Conservation (phyloP, 1,140 invertebrate genomes). For the Choristoneura fumiferana region DNA sequence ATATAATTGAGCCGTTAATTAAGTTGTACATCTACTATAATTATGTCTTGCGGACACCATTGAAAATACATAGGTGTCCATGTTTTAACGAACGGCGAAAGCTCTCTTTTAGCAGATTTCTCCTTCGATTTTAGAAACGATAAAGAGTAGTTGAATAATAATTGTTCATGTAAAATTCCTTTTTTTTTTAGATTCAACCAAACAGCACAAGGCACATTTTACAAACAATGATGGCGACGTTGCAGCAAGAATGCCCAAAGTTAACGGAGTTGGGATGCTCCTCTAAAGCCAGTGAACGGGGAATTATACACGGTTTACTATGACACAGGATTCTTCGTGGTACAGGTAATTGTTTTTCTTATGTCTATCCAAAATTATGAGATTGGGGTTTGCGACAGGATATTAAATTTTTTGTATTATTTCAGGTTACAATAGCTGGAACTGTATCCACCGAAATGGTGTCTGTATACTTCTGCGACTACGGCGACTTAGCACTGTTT, state of each 20-base stretch:
- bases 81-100: too few relatives aligned
- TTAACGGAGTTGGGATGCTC: constrained; percentile 53
- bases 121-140: too few relatives aligned
- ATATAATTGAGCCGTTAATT: too few relatives aligned
- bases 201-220: constrained; percentile 55
- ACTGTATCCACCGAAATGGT: constrained; percentile 60
- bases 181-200: constrained; percentile 56
- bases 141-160: too few relatives aligned
- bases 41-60: too few relatives aligned
- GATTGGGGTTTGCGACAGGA: too few relatives aligned
- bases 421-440: constrained; percentile 57
- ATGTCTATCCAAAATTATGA: too few relatives aligned
- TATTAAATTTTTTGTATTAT: constrained; percentile 21
- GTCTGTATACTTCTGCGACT: constrained; percentile 74
- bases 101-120: too few relatives aligned
- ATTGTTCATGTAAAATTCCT: too few relatives aligned
- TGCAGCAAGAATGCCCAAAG: constrained; percentile 74
- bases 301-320: constrained; percentile 79
- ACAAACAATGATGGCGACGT: constrained; percentile 75
- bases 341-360: constrained; percentile 74
- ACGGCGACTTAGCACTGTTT: constrained; percentile 65
- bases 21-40: too few relatives aligned
- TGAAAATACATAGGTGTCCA: too few relatives aligned
- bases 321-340: constrained; percentile 76
- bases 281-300: constrained; percentile 56